phyloP scores from a whole-genome alignment of 2,797 vertebrate genomes.

The Lutjanus argentimaculatus region DNA sequence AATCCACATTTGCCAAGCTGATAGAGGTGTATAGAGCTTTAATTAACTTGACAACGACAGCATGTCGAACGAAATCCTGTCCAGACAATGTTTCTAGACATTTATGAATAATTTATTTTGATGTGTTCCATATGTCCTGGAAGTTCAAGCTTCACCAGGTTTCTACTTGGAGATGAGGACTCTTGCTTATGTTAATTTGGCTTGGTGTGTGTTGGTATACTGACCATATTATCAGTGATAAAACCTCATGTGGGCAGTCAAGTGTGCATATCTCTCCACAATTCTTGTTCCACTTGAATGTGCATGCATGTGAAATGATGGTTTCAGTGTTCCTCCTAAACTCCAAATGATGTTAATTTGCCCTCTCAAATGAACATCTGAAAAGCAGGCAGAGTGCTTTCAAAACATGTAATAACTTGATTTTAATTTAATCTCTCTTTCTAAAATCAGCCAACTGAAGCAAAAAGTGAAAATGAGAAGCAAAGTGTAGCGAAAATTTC shows the following conservation, averaged over 20 bases:
- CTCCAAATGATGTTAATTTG: background rate
- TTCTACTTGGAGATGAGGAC: background rate
- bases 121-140: background rate
- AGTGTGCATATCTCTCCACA: background rate
- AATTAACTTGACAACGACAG: slow-evolving; percentile 1
- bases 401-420: slow-evolving; percentile 4
- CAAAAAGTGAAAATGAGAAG: background rate
- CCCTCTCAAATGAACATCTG: background rate
- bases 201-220: background rate
- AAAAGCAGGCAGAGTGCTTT: background rate
- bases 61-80: background rate
- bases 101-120: background rate
- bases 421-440: background rate
- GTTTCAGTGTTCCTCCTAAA: background rate
- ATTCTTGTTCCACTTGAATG: background rate
- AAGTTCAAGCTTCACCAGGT: background rate
- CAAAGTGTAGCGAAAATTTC: background rate
- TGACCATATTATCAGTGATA: background rate
- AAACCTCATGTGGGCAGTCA: background rate
- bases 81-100: background rate
- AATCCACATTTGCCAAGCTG: slow-evolving; percentile 27
- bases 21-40: slow-evolving; percentile 2
- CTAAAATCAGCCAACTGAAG: background rate
- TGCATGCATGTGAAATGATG: background rate
- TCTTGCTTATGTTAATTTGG: background rate